Percentiles rank a stretch among this genome's conserved stretches.
These are phyloP conservation scores for Sisyra nigra DNA, from an alignment of 2,888 invertebrate genomes.

Conservation along the genomic window DNA sequence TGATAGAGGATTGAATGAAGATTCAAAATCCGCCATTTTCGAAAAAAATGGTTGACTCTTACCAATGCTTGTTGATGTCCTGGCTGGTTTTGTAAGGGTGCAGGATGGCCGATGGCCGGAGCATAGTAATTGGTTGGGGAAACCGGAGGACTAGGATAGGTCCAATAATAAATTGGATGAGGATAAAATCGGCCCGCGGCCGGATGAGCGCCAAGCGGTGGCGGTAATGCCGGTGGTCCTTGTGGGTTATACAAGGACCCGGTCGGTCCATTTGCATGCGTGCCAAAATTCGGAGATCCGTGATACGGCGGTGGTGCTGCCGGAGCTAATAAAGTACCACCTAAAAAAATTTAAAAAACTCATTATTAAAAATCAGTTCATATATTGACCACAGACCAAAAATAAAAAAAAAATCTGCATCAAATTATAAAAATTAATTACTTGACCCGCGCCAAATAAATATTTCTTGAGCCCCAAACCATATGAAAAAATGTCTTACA, in stretches of 20 bases:
- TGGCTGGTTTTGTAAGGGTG: conserved; percentile 18
- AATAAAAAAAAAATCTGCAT: background rate
- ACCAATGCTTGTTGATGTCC: conserved; percentile 26
- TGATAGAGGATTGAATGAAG: too few relatives aligned
- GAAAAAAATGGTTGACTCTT: too few relatives aligned
- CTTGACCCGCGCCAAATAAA: background rate
- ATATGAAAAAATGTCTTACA: background rate
- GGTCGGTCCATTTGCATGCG: conserved; percentile 23
- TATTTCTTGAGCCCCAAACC: background rate
- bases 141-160: conserved; percentile 86
- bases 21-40: too few relatives aligned
- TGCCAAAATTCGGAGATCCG: conserved; percentile 21
- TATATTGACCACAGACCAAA: background rate
- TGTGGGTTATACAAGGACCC: conserved; percentile 17
- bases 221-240: conserved; percentile 30
- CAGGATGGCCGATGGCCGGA: conserved; percentile 33
- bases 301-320: conserved; percentile 17
- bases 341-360: background rate
- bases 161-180: conserved; percentile 74
- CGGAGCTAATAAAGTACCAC: conserved; percentile 33
- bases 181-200: conserved; percentile 40
- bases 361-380: background rate
- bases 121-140: conserved; percentile 80
- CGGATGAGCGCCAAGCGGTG: conserved; percentile 34
- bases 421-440: background rate